A percentile compares a stretch with the other conserved stretches of the same genome.
phyloP scores from a whole-genome alignment of 2,888 invertebrate species.

The Andrena trimmerana region DNA sequence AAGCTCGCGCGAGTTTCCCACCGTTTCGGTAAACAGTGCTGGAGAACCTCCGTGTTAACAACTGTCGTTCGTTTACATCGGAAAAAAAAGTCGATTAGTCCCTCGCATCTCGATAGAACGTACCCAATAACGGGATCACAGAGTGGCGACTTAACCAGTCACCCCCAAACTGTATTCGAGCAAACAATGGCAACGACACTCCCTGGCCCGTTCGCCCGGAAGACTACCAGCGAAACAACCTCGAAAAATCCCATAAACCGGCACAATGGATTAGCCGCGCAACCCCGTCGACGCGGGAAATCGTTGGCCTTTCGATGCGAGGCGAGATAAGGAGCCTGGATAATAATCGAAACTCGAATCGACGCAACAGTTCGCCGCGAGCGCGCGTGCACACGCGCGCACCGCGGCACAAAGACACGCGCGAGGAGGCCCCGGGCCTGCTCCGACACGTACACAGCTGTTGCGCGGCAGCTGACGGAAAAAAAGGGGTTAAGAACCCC shows the following conservation, averaged over 20 bases:
- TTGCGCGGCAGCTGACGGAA: conserved; percentile 83
- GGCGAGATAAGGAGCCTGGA: conserved; percentile 59
- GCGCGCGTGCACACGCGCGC: not conserved
- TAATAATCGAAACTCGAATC: conserved; percentile 55
- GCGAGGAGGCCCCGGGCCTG: conserved; percentile 46
- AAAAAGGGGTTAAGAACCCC: conserved; percentile 84
- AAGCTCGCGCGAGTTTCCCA: conserved; percentile 5
- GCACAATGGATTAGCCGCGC: conserved; percentile 24
- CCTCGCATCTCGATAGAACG: not conserved
- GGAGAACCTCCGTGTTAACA: not conserved
- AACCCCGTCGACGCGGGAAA: conserved; percentile 46
- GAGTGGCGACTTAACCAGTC: conserved; percentile 24
- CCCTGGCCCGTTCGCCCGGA: not conserved
- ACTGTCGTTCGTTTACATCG: not conserved
- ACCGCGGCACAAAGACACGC: not conserved
- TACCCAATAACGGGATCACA: not conserved
- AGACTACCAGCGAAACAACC: conserved; percentile 32
- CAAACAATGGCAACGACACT: not conserved
- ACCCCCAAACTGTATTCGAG: not conserved
- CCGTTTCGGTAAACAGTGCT: not conserved
- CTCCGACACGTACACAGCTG: conserved; percentile 78
- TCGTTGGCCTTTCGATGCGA: conserved; percentile 47
- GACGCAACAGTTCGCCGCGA: conserved; percentile 56
- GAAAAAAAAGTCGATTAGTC: not conserved
- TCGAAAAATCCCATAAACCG: conserved; percentile 59